Evolutionary conservation across 2,797 vertebrate species (phyloP), one percentile per base, ranked within the genome.

Genomic region (Tenualosa thibaudeaui): DNA sequence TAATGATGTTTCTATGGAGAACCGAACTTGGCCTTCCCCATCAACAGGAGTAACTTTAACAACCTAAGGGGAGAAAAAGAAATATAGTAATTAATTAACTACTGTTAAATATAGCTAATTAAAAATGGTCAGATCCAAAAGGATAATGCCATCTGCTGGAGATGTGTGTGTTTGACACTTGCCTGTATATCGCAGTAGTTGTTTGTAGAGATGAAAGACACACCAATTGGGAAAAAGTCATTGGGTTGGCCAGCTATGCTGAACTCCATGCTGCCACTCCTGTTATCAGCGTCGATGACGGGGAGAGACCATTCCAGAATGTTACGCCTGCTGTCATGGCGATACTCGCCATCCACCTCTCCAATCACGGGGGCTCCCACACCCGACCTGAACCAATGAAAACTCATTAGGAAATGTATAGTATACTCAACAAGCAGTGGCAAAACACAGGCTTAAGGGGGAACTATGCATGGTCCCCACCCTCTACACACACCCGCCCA

Each of bases 111-210:
- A 1, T 31, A 51, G 0, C 50, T 6, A n/a, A 51, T 12, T 51
- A 12, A 10, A 51, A 51, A 51, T 7, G 5, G 9, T 51, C 1
- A 12, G 50, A 51, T 9, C 50, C 50, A 51, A 51, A 51, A 49
- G 4, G 46, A 4, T 49, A 49, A 49, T 49, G 46, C 7, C 46
- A 49, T 49, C 46, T 1, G 46, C 46, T 49, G 7, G 46, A 49
- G 46, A 49, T 49, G 46, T 49, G 46, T 49, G 46, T 37, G 65
- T 13, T 13, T 5, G 12, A 40, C 17, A 46, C 71, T 46, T 92
- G 97, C 98, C 98, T 98, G 97, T 93, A 99, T 97, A 95, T 97
- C 96, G 90, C 97, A 98, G 92, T 98, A 99, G 93, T 95, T 99
- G 92, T 96, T 97, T 92, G 97, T 98, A 94, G 98, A 99, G 91